Conservation (phyloP, 2,113 vertebrate genomes). For the Cyphomyrus discorhynchus region DNA sequence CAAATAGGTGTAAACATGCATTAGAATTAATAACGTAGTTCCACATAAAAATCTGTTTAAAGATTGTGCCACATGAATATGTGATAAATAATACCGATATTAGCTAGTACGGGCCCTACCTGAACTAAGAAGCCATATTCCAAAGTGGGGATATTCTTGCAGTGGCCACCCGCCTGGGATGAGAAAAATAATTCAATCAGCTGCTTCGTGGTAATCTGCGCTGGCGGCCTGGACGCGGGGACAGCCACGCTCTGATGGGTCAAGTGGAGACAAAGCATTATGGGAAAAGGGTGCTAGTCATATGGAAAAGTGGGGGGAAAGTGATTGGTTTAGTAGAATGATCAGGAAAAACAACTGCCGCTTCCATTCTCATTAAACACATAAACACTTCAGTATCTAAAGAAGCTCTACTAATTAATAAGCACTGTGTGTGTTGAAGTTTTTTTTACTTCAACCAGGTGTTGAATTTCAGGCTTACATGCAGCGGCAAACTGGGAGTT, state of each 20-base stretch:
- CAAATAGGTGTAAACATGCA: neutral
- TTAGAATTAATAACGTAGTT: neutral
- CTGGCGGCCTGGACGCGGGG: conserved; percentile 69
- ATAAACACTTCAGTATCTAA: neutral
- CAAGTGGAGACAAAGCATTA: conserved; percentile 73
- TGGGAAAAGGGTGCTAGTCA: conserved; percentile 59
- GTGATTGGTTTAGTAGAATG: neutral
- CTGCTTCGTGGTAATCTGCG: conserved; percentile 77
- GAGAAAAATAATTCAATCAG: conserved; percentile 75
- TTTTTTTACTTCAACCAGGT: neutral
- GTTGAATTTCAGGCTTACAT: too few species aligned
- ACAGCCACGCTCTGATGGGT: conserved; percentile 75
- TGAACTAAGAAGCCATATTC: conserved; percentile 98
- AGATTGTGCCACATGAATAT: neutral
- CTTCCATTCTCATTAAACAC: neutral
- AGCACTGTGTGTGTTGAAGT: neutral
- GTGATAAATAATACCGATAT: neutral
- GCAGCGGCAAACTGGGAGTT: neutral
- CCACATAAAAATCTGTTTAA: neutral
- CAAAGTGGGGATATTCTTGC: conserved; percentile 96
- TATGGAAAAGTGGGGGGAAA: conserved; percentile 21
- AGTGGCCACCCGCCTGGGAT: conserved; percentile 89
- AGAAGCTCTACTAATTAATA: neutral
- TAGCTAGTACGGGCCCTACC: conserved; percentile 53
- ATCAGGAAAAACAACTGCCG: too few species aligned